These are phyloP conservation scores for Rhamnusium bicolor DNA, from an alignment of 2,888 invertebrate species.

Conservation along the genomic window DNA sequence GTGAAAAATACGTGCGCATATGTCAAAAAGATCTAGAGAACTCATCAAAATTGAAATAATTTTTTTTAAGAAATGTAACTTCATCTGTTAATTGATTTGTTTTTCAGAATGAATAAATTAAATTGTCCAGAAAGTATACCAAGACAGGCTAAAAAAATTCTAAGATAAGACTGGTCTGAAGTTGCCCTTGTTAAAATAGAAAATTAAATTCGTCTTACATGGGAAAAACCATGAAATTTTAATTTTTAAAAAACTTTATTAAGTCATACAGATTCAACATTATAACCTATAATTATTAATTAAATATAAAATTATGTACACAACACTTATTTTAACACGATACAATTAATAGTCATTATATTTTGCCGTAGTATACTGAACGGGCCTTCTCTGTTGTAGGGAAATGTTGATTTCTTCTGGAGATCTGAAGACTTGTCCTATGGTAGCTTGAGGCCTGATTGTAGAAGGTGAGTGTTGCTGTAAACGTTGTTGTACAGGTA, in stretches of 20 bases:
- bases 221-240: no score
- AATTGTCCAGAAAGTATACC: no score
- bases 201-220: no score
- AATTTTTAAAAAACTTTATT: slow-evolving; percentile 7
- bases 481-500: slow-evolving; percentile 52
- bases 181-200: no score
- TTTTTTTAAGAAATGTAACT: no score
- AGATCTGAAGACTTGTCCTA: slow-evolving; percentile 85
- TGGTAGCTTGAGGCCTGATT: slow-evolving; percentile 71
- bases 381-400: slow-evolving; percentile 84
- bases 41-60: no score
- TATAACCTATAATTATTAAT: slow-evolving; percentile 27
- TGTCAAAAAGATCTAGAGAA: no score
- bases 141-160: no score
- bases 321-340: slow-evolving; percentile 1
- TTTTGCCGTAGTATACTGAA: slow-evolving; percentile 43
- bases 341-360: slow-evolving; percentile 33
- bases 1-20: no score
- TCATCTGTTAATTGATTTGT: no score
- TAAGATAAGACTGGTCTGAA: no score
- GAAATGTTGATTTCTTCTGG: slow-evolving; percentile 92
- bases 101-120: no score
- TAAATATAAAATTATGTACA: slow-evolving; percentile 33
- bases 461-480: slow-evolving; percentile 54
- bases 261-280: not conserved